A percentile compares a stretch with the other conserved stretches of the same genome.
These are phyloP conservation scores for Machimus atricapillus DNA, from an alignment of 2,888 invertebrate species.

Conservation along the genomic window DNA sequence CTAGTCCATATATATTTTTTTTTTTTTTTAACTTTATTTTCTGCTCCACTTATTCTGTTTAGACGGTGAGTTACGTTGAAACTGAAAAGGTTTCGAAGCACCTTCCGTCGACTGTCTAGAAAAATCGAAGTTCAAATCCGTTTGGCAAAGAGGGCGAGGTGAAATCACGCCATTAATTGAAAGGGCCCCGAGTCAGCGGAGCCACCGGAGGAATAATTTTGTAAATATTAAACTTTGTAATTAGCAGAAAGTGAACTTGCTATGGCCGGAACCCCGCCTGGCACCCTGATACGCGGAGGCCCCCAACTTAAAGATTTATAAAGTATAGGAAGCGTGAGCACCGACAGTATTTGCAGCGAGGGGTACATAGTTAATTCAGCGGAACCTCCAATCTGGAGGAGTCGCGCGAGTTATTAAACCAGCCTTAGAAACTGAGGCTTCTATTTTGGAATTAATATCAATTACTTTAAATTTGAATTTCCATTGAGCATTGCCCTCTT, in stretches of 20 bases:
- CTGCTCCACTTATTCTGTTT: not conserved
- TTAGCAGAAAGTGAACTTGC: not conserved
- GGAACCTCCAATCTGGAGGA: not conserved
- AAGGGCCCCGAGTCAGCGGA: not conserved
- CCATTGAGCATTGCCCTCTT: not conserved
- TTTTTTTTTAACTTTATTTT: not conserved
- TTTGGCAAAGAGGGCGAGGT: not conserved
- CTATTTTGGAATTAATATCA: constrained; percentile 2
- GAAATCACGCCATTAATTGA: not conserved
- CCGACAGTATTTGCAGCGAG: not conserved
- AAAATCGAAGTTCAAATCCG: not conserved
- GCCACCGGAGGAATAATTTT: not conserved
- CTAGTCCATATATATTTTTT: not conserved
- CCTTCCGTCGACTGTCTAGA: not conserved
- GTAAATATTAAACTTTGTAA: constrained; percentile 17
- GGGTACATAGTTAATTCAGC: not conserved
- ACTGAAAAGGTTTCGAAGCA: not conserved
- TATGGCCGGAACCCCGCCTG: not conserved
- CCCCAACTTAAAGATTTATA: not conserved
- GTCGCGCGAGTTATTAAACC: not conserved
- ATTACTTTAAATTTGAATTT: not conserved
- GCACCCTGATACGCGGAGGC: not conserved
- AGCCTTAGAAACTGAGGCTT: not conserved
- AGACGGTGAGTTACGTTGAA: not conserved
- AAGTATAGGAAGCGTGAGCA: not conserved